Evolutionary conservation across 1,140 invertebrate genomes (phyloP).

Genomic region (Drosophila mojavensis): DNA sequence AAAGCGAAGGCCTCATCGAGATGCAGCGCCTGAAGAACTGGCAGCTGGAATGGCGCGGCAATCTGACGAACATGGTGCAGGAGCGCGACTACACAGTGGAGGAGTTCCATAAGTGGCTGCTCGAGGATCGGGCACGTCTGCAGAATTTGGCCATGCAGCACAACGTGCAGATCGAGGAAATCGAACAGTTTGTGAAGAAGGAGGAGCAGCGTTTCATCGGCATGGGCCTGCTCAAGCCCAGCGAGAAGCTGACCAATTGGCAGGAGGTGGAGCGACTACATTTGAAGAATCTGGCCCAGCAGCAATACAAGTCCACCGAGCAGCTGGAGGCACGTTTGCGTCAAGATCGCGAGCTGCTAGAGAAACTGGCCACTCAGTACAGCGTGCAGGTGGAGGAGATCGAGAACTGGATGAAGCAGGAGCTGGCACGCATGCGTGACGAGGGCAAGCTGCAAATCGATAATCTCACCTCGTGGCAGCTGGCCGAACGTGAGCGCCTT

Average conservation of each 20-base stretch:
- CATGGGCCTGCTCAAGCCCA: constrained; percentile 79
- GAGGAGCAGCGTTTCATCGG: constrained; percentile 78
- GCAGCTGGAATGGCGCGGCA: constrained; percentile 80
- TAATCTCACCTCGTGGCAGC: constrained; percentile 76
- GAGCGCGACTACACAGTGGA: constrained; percentile 80
- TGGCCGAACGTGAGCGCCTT: constrained; percentile 76
- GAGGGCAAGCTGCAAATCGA: constrained; percentile 80
- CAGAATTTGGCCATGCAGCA: constrained; percentile 78
- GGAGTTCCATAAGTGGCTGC: constrained; percentile 81
- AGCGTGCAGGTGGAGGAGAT: constrained; percentile 80
- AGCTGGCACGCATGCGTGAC: constrained; percentile 74
- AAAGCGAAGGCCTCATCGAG: constrained; percentile 70
- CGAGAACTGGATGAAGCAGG: constrained; percentile 79
- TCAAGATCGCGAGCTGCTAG: constrained; percentile 72
- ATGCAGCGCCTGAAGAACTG: constrained; percentile 77
- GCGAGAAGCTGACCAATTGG: constrained; percentile 80
- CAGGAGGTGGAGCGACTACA: constrained; percentile 77
- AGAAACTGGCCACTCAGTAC: constrained; percentile 71
- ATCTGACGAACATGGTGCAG: constrained; percentile 78
- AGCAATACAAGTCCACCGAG: constrained; percentile 78
- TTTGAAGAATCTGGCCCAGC: constrained; percentile 71
- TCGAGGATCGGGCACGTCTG: constrained; percentile 71
- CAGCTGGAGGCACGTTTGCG: constrained; percentile 74
- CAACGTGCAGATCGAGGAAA: constrained; percentile 80
- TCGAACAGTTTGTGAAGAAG: constrained; percentile 79